Percentiles rank a stretch among this genome's conserved stretches.
phyloP scores from a whole-genome alignment of 2,113 vertebrate genomes.

The Phocoena phocoena region DNA sequence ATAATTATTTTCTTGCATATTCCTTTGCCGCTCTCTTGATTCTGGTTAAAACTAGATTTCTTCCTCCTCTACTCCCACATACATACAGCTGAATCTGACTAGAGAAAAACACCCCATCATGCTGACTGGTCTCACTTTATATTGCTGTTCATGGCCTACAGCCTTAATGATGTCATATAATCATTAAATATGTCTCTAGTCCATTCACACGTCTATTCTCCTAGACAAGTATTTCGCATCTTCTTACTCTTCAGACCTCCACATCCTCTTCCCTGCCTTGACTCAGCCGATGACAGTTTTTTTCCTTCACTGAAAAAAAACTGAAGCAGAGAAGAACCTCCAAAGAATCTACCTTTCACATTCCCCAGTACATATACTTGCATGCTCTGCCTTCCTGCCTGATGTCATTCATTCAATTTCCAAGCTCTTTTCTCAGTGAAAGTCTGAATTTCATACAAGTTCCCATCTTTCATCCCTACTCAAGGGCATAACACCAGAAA shows the following conservation, averaged over 20 bases:
- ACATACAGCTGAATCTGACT: neutral
- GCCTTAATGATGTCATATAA: neutral
- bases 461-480: neutral
- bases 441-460: neutral
- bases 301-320: neutral
- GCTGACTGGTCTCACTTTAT: neutral
- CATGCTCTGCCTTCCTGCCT: neutral
- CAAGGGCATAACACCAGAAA: neutral
- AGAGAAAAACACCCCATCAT: neutral
- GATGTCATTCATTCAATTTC: neutral
- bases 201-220: neutral
- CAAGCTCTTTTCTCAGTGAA: neutral
- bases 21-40: neutral
- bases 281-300: neutral
- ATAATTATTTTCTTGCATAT: neutral
- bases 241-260: neutral
- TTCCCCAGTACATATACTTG: neutral
- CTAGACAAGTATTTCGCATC: neutral
- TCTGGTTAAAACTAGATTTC: neutral
- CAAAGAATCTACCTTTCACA: neutral
- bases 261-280: neutral
- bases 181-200: neutral
- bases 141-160: neutral
- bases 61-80: neutral
- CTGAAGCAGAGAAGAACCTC: neutral